Evolutionary conservation across 2,888 invertebrate genomes (phyloP).

Genomic region (Dascillus cervinus): DNA sequence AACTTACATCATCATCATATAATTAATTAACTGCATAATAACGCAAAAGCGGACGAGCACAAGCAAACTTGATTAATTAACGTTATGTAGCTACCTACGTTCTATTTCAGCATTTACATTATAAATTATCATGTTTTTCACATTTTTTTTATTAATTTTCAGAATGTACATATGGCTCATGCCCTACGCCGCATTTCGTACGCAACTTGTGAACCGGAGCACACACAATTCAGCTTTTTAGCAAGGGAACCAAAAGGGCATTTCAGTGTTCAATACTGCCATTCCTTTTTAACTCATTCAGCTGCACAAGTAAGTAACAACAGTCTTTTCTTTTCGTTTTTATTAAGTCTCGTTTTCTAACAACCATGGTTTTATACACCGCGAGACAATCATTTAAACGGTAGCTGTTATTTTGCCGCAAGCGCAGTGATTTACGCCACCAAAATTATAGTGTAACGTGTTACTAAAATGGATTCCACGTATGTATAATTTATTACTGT

Average conservation of each 20-base stretch:
- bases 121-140: too few relatives aligned
- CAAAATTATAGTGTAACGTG: slow-evolving; percentile 32
- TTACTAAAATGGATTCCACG: slow-evolving; percentile 29
- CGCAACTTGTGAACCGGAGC: slow-evolving; percentile 75
- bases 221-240: slow-evolving; percentile 73
- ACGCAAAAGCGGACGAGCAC: too few relatives aligned
- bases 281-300: slow-evolving; percentile 70
- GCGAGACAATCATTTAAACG: slow-evolving; percentile 13
- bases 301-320: slow-evolving; percentile 59
- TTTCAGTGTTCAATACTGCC: slow-evolving; percentile 68
- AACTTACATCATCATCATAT: too few relatives aligned
- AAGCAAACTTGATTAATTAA: too few relatives aligned
- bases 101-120: too few relatives aligned
- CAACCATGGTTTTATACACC: slow-evolving; percentile 4
- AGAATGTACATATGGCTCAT: slow-evolving; percentile 79
- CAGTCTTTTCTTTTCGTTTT: slow-evolving; percentile 1
- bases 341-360: slow-evolving; percentile 1
- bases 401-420: slow-evolving; percentile 13
- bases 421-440: slow-evolving; percentile 30
- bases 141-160: slow-evolving; percentile 34
- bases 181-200: slow-evolving; percentile 75
- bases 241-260: slow-evolving; percentile 63
- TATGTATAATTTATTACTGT: slow-evolving; percentile 29
- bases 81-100: too few relatives aligned
- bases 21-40: too few relatives aligned